A percentile compares a stretch with the other conserved stretches of the same genome.
Conservation (phyloP, 2,888 invertebrate genomes). For the Pyrgus malvae region DNA sequence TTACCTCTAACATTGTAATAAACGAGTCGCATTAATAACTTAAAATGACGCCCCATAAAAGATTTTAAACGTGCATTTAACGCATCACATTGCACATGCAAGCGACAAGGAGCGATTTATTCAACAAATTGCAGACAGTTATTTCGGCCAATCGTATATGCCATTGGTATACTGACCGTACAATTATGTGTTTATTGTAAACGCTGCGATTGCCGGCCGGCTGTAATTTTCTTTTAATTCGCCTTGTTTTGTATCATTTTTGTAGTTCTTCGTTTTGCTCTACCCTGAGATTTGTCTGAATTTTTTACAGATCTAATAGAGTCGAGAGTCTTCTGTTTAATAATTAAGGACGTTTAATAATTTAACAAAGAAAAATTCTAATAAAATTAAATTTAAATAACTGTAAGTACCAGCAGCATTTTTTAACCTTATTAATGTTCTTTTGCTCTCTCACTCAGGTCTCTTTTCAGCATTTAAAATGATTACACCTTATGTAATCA, state of each 20-base stretch:
- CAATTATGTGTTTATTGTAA: constrained; percentile 83
- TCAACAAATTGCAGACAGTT: constrained; percentile 59
- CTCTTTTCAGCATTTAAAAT: too few species aligned
- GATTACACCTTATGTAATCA: too few species aligned
- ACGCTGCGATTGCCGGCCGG: constrained; percentile 76
- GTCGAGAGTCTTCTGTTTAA: too few species aligned
- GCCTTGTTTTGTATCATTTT: constrained; percentile 79
- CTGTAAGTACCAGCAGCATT: too few species aligned
- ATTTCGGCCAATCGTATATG: constrained; percentile 71
- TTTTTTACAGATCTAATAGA: constrained; percentile 6
- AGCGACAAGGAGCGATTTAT: constrained; percentile 56
- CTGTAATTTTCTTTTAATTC: constrained; percentile 82
- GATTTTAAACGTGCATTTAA: constrained; percentile 28
- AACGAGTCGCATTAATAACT: background rate
- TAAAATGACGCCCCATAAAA: background rate
- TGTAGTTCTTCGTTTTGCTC: constrained; percentile 71
- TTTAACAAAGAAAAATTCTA: too few species aligned
- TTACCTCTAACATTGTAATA: background rate
- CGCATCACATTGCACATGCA: constrained; percentile 35
- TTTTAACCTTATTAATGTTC: too few species aligned
- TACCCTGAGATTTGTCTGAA: constrained; percentile 59
- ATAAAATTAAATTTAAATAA: too few species aligned
- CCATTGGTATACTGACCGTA: constrained; percentile 75
- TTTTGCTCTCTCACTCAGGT: too few species aligned
- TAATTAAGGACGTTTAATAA: too few species aligned